These are phyloP conservation scores for Sapajus apella DNA, from an alignment of 2,113 vertebrate species.

Conservation along the genomic window DNA sequence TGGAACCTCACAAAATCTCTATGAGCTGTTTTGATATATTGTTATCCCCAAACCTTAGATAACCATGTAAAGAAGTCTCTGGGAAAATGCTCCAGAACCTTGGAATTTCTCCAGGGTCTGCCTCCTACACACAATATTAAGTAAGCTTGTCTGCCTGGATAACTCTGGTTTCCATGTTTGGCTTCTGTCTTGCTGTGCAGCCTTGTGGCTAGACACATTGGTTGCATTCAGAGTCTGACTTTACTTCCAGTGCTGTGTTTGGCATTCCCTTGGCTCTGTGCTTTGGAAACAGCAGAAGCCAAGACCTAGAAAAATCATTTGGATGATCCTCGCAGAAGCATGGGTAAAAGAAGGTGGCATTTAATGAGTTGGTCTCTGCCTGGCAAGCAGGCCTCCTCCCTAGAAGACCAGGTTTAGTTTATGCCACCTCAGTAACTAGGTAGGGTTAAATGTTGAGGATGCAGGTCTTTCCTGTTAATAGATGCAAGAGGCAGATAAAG, in stretches of 20 bases:
- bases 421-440: not conserved
- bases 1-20: not conserved
- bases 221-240: not conserved
- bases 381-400: not conserved
- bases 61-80: not conserved
- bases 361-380: not conserved
- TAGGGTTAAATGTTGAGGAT: not conserved
- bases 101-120: not conserved
- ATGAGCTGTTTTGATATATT: not conserved
- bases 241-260: not conserved
- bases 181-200: not conserved
- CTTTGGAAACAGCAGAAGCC: not conserved
- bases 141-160: not conserved
- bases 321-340: not conserved
- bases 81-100: not conserved
- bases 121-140: not conserved
- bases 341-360: not conserved
- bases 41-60: not conserved
- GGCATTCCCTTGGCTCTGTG: not conserved
- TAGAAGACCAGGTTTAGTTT: constrained; percentile 40
- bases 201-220: not conserved
- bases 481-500: not conserved
- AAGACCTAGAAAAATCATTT: not conserved
- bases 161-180: not conserved
- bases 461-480: not conserved